Evolutionary conservation across 2,113 vertebrate genomes (phyloP).

Genomic region (Fukomys damarensis): DNA sequence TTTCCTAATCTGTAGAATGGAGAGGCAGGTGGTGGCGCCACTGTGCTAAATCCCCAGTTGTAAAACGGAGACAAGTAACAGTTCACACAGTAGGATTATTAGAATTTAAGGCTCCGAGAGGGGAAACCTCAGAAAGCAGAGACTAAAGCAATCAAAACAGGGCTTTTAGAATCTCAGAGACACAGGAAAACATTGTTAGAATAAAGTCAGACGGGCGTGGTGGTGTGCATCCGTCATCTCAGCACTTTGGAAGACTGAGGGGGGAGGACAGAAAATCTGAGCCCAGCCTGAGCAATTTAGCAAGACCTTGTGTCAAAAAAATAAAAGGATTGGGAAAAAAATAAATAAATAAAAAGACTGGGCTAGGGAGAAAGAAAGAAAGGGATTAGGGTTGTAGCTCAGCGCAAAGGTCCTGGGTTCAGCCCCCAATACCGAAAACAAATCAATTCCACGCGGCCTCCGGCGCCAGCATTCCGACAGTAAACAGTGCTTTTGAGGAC

Average conservation of each 20-base stretch:
- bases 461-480: neutral
- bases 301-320: neutral
- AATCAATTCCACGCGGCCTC: neutral
- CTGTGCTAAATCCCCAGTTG: too few relatives aligned
- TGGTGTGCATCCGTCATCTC: neutral
- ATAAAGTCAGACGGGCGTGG: neutral
- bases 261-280: neutral
- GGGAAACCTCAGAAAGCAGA: neutral
- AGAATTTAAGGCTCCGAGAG: neutral
- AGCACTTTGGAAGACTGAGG: neutral
- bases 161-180: neutral
- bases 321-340: too few relatives aligned
- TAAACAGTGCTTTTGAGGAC: neutral
- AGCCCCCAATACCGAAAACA: neutral
- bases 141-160: neutral
- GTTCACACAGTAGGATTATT: neutral
- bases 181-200: neutral
- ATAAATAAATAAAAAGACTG: too few relatives aligned
- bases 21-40: too few relatives aligned
- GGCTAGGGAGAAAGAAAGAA: neutral
- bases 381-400: neutral
- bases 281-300: neutral
- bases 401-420: neutral
- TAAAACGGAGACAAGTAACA: neutral
- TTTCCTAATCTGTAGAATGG: conserved; percentile 9